phyloP scores from a whole-genome alignment of 2,797 vertebrate genomes.

The Pteropus rufus region DNA sequence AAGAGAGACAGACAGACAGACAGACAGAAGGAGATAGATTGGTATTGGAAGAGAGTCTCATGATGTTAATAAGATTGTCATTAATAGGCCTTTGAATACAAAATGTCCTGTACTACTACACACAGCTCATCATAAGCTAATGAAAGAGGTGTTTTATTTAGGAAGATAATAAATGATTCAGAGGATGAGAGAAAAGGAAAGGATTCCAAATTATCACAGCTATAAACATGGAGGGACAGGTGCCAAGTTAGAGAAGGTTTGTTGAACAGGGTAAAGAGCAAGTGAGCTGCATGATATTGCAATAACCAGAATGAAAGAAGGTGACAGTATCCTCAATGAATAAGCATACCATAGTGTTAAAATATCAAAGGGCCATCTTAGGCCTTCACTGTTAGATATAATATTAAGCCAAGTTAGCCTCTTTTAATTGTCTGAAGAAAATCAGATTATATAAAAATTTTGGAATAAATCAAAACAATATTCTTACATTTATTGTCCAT shows the following conservation, averaged over 20 bases:
- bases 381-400: not conserved
- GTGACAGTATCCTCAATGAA: not conserved
- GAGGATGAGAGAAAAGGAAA: constrained; percentile 36
- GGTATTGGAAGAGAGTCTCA: not conserved
- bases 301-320: not conserved
- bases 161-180: constrained; percentile 38
- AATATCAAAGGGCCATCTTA: not conserved
- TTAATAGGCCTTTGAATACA: constrained; percentile 40
- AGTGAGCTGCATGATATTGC: not conserved
- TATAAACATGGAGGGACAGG: not conserved
- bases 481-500: not conserved
- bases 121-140: constrained; percentile 45
- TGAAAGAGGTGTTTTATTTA: constrained; percentile 59
- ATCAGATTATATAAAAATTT: constrained; percentile 1
- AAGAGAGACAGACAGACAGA: not conserved
- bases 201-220: constrained; percentile 12
- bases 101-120: not conserved
- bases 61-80: constrained; percentile 17
- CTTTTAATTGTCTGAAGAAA: not conserved
- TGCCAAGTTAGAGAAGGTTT: constrained; percentile 3
- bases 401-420: not conserved
- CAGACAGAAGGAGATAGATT: not conserved
- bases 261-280: not conserved
- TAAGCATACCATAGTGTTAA: not conserved
- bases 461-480: constrained; percentile 26